Evolutionary conservation across 2,888 invertebrate genomes (phyloP), one percentile per base, ranked within the genome.

Genomic region (Keiferia lycopersicella): DNA sequence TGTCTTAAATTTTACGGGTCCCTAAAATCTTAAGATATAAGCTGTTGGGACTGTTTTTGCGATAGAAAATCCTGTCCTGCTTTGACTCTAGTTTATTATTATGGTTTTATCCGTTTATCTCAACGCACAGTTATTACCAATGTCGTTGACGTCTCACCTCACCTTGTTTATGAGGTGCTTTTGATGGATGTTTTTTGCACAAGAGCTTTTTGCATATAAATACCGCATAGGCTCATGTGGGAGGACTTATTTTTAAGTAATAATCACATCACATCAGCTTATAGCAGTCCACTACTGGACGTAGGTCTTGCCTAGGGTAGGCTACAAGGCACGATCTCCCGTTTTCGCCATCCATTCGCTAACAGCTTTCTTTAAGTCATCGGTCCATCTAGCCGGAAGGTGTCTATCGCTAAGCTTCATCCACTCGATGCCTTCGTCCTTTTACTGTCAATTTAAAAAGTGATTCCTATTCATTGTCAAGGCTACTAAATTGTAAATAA

Each of bases 51-150:
- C 65, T 68, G 69, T 76, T 73, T 72, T 72, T 70, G 50, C 69
- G 65, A 50, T 62, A 53, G 56, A 60, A 71, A 75, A 73, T 71
- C 69, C 64, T 69, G 68, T 68, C 63, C 18, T 48, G 16, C 48
- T 26, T n/a, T 2, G 50, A 50, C 30, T 73, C 74, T 73, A 78
- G 76, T 76, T 81, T 77, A 79, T 83, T 83, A 84, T 80, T 16
- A 41, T 20, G 62, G 72, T 68, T 69, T 71, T 73, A 73, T 76
- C 71, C 73, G 70, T 76, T 79, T 79, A 80, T 80, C 73, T 73
- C 20, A 65, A 73, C 69, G 68, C 64, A 73, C 82, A 81, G 76
- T 80, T 81, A 81, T 84, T 82, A 80, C 65, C 62, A 66, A 81
- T 79, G 69, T 69, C 81, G 74, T 74, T 83, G 81, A 83, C 78